Percentiles rank a stretch among this genome's conserved stretches.
Evolutionary conservation across 2,113 vertebrate species (phyloP).

Genomic region (Dromiciops gliroides): DNA sequence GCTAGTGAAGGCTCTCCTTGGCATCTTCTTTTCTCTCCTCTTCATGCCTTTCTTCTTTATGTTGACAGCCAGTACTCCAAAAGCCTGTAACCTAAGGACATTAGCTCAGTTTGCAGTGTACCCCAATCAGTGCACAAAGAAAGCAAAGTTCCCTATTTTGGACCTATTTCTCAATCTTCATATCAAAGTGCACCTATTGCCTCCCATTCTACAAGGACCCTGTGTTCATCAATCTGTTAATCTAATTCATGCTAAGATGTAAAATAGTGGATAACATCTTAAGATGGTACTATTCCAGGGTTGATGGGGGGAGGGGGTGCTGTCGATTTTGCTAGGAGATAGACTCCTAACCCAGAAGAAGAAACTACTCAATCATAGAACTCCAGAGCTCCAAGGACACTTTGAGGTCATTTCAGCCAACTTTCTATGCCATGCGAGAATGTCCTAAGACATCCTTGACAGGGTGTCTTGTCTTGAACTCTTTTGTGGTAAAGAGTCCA

Average conservation of each 20-base stretch:
- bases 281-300: background rate
- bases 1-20: background rate
- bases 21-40: background rate
- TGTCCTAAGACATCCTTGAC: background rate
- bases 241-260: accelerated
- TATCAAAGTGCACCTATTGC: background rate
- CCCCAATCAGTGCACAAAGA: background rate
- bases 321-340: background rate
- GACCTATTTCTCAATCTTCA: no score
- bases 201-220: background rate
- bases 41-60: background rate
- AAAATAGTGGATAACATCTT: background rate
- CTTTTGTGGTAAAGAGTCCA: background rate
- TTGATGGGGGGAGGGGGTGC: background rate
- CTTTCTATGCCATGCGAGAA: background rate
- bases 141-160: background rate
- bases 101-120: background rate
- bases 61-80: background rate
- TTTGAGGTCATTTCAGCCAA: background rate
- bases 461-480: background rate
- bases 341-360: background rate
- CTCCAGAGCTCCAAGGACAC: background rate
- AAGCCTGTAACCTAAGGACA: background rate
- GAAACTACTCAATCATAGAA: background rate
- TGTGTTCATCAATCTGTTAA: background rate